Evolutionary conservation across 2,888 invertebrate genomes (phyloP).

Genomic region (Imbricaverruca yamaguchii): DNA sequence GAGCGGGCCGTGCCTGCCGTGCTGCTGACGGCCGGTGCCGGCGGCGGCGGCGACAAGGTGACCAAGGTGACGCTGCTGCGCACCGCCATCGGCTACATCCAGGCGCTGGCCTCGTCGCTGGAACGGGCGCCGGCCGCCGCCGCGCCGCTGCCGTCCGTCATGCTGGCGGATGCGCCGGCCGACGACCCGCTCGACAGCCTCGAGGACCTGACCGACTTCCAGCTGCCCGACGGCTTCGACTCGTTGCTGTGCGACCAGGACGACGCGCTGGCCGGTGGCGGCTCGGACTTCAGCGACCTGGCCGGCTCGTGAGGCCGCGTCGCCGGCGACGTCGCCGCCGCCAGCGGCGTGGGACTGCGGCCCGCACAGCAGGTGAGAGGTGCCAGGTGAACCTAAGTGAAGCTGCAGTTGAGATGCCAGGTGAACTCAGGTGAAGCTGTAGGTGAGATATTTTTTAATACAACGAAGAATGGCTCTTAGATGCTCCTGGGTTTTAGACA

Average conservation of each 20-base stretch:
- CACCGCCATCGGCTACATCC: conserved; percentile 79
- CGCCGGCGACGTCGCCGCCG: too few species aligned
- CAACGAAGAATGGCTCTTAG: too few species aligned
- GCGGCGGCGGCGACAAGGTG: conserved; percentile 54
- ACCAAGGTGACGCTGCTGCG: conserved; percentile 83
- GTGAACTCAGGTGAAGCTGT: too few species aligned
- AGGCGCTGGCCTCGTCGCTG: conserved; percentile 61
- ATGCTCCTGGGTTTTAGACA: too few species aligned
- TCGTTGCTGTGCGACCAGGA: not conserved
- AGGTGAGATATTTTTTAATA: too few species aligned
- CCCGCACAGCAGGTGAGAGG: too few species aligned
- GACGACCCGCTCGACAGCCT: not conserved
- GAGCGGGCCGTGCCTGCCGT: conserved; percentile 61
- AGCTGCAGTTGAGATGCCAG: too few species aligned
- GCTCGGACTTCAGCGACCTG: not conserved
- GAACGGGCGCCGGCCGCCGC: conserved; percentile 24
- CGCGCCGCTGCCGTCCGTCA: not conserved
- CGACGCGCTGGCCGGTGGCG: not conserved
- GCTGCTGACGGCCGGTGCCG: conserved; percentile 36
- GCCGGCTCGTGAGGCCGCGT: not conserved
- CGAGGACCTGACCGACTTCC: conserved; percentile 18
- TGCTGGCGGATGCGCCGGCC: not conserved
- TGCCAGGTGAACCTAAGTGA: too few species aligned
- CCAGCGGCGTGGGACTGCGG: too few species aligned
- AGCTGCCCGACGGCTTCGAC: not conserved